Evolutionary conservation across 2,113 vertebrate genomes (phyloP).

Genomic region (Ornithorhynchus anatinus): DNA sequence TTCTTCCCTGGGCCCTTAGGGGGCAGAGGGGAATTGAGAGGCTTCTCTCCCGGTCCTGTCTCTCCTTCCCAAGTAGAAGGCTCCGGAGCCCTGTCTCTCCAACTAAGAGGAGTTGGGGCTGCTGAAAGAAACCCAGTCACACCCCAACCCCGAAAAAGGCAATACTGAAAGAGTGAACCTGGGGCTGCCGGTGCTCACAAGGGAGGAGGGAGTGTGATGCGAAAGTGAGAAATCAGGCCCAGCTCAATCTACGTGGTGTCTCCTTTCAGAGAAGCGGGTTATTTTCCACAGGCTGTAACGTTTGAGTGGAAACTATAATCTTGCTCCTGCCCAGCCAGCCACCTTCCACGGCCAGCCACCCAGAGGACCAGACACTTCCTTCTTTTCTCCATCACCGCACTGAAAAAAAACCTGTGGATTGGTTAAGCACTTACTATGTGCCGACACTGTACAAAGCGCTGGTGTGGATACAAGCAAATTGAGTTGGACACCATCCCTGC

Average conservation of each 20-base stretch:
- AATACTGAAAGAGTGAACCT: neutral
- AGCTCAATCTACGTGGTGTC: neutral
- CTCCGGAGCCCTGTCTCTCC: no score
- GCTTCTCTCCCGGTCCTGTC: neutral
- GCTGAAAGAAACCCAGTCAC: neutral
- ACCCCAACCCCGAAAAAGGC: neutral
- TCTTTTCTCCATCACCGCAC: no score
- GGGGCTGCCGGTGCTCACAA: neutral
- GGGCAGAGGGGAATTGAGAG: conserved; percentile 3
- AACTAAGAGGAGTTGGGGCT: no score
- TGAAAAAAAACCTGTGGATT: no score
- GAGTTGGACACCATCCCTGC: no score
- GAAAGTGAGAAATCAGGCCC: neutral
- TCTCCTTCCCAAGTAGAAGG: no score
- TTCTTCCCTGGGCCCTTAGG: neutral
- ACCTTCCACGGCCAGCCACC: no score
- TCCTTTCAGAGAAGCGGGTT: neutral
- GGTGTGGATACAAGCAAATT: no score
- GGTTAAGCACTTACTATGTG: no score
- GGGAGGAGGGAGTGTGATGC: no score
- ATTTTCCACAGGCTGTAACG: neutral
- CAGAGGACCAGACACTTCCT: no score
- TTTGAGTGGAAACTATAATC: neutral
- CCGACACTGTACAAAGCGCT: no score
- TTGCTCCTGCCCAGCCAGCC: neutral